Conservation (phyloP, 2,113 vertebrate species). For the Calidris pugnax region DNA sequence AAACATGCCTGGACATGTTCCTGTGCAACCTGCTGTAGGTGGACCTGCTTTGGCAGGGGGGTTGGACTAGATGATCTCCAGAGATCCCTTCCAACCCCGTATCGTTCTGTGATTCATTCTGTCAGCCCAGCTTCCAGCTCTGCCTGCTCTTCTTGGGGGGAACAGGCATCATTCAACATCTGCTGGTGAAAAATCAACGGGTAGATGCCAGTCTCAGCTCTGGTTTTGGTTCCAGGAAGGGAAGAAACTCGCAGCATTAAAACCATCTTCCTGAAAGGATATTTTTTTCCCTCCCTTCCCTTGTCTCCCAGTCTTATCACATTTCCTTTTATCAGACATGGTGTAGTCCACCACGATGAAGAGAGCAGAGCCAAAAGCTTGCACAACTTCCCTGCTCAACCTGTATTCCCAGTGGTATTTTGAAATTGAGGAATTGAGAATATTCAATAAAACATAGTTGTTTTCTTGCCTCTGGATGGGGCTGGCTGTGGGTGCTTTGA, state of each 20-base stretch:
- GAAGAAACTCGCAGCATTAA: not conserved
- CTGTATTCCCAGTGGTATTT: not conserved
- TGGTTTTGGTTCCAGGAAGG: not conserved
- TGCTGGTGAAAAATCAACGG: not conserved
- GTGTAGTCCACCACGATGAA: not conserved
- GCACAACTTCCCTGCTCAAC: not conserved
- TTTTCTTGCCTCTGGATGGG: not conserved
- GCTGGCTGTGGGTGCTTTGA: not conserved
- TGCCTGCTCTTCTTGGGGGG: not conserved
- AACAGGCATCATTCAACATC: rapidly evolving
- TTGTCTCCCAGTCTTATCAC: not conserved
- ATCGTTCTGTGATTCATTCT: too few species aligned
- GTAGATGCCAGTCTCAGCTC: not conserved
- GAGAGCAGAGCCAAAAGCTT: not conserved
- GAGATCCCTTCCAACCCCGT: too few species aligned
- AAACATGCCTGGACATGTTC: too few species aligned
- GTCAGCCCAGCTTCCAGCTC: not conserved
- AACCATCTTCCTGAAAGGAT: not conserved
- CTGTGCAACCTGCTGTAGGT: too few species aligned
- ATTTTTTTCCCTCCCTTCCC: not conserved
- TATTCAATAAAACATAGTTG: not conserved
- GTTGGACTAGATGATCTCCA: too few species aligned
- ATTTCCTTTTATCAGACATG: not conserved
- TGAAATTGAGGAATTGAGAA: not conserved
- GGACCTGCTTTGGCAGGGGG: too few species aligned